A percentile compares a stretch with the other conserved stretches of the same genome.
phyloP scores from a whole-genome alignment of 2,888 invertebrate species.

The Seira sanloemensis region DNA sequence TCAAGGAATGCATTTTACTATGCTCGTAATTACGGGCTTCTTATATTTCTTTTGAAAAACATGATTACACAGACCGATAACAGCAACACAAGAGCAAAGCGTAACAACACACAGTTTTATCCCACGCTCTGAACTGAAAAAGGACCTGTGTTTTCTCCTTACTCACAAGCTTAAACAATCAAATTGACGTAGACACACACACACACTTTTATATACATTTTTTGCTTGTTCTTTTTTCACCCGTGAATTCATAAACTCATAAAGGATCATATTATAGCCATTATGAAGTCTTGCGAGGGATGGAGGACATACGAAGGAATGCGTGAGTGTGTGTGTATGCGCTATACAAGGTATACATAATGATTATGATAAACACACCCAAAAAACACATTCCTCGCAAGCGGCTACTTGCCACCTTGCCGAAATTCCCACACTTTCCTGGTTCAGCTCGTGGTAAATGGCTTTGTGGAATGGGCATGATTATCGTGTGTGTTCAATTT shows the following conservation, averaged over 20 bases:
- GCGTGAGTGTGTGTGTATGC: conserved; percentile 40
- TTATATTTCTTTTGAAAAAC: conserved; percentile 50
- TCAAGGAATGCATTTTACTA: not conserved
- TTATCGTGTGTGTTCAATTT: conserved; percentile 33
- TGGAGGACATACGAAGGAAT: conserved; percentile 39
- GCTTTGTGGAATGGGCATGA: conserved; percentile 15
- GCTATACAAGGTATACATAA: conserved; percentile 19
- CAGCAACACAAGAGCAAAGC: conserved; percentile 38
- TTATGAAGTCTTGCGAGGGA: no score
- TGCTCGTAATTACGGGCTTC: conserved; percentile 58
- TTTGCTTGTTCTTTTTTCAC: not conserved
- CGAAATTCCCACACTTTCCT: conserved; percentile 69
- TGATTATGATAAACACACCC: conserved; percentile 58
- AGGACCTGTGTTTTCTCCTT: conserved; percentile 46
- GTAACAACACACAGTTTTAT: conserved; percentile 46
- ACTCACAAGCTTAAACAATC: not conserved
- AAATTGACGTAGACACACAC: conserved; percentile 48
- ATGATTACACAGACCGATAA: conserved; percentile 27
- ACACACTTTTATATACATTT: not conserved
- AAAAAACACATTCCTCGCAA: conserved; percentile 34
- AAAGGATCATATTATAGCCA: not conserved
- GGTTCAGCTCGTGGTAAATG: conserved; percentile 49
- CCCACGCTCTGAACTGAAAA: conserved; percentile 53
- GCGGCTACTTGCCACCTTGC: conserved; percentile 67
- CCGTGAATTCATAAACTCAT: not conserved